phyloP scores from a whole-genome alignment of 2,797 vertebrate species.

The Prunella strophiata region DNA sequence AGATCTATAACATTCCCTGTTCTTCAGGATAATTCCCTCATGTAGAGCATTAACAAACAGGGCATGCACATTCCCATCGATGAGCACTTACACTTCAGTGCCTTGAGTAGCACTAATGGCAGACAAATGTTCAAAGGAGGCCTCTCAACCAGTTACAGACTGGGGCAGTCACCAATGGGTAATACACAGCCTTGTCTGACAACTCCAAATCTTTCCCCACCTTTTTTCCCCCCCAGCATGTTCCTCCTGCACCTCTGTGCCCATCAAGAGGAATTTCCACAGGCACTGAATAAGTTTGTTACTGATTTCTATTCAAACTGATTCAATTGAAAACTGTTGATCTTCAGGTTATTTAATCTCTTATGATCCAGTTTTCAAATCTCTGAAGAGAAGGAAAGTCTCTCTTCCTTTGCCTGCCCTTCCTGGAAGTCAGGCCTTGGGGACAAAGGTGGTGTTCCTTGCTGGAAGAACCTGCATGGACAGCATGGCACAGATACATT shows the following conservation, averaged over 20 bases:
- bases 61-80: conserved; percentile 23
- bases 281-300: conserved; percentile 8
- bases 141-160: conserved; percentile 11
- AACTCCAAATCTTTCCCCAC: neutral
- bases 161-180: neutral
- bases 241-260: neutral
- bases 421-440: neutral
- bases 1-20: conserved; percentile 37
- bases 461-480: neutral
- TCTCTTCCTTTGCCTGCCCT: neutral
- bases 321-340: neutral
- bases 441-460: neutral
- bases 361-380: neutral
- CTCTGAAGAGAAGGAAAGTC: neutral
- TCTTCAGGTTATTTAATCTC: conserved; percentile 39
- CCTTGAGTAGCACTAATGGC: conserved; percentile 38
- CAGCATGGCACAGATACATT: neutral
- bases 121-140: conserved; percentile 48
- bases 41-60: conserved; percentile 53
- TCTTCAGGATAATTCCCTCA: conserved; percentile 33
- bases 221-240: neutral
- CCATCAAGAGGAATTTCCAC: neutral
- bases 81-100: conserved; percentile 49
- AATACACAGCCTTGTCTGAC: neutral
- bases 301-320: conserved; percentile 26